Evolutionary conservation across 2,888 invertebrate species (phyloP), one percentile per base, ranked within the genome.

Genomic region (Apodemia zela): DNA sequence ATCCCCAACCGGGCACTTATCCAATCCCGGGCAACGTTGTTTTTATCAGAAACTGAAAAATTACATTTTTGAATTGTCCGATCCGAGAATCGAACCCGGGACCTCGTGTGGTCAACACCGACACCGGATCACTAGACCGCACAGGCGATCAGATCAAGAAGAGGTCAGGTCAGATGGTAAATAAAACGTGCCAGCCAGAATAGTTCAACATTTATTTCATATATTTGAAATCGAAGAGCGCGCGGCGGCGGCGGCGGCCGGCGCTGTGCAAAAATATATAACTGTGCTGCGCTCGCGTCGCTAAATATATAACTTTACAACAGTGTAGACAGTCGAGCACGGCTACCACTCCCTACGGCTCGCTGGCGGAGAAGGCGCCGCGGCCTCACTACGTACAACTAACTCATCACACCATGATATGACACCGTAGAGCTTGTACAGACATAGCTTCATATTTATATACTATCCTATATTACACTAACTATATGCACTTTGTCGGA

Each of bases 191-290:
- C n/a, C 15, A 33, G 42, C 17, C 65, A 71, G 73, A 82, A 83
- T 87, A 79, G 79, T 81, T 86, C 83, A 89, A 89, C 89, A 89
- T 89, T 87, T 87, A 89, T 63, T 67, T 76, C 38, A 79, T 84
- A 85, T 80, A 84, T 83, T 84, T 81, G 81, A 84, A 82, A 81
- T 83, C 72, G 79, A 84, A 81, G 82, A 77, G 72, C 68, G 71
- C 66, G 59, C 67, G 78, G 76, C 69, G 72, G 69, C 64, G 58
- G 67, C 69, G 64, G 58, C 78, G 78, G 77, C 73, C 63, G 35
- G 72, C 78, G 71, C 70, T 75, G 87, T 87, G 87, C 87, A 87
- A 87, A 87, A 87, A 87, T 87, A 87, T 87, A 86, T 85, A 85
- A 86, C 85, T 78, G 85, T 86, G 85, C 79, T 73, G 76, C 76